A percentile compares a stretch with the other conserved stretches of the same genome.
phyloP scores from a whole-genome alignment of 2,888 invertebrate species.

The Malacosoma neustria region DNA sequence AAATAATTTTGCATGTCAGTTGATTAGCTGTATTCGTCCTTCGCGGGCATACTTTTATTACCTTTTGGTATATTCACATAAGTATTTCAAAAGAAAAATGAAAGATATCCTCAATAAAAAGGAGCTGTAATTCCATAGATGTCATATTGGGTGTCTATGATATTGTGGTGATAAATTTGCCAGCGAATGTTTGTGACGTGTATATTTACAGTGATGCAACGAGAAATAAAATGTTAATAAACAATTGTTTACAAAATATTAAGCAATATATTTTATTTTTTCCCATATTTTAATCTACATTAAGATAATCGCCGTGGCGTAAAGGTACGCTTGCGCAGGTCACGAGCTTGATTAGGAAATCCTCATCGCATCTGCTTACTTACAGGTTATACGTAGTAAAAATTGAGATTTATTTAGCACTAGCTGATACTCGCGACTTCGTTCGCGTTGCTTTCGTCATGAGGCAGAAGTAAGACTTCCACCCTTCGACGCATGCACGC shows the following conservation, averaged over 20 bases:
- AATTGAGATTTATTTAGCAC: no score
- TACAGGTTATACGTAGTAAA: no score
- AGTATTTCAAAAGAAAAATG: slow-evolving; percentile 68
- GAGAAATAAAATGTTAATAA: slow-evolving; percentile 75
- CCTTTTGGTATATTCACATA: slow-evolving; percentile 69
- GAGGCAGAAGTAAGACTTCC: no score
- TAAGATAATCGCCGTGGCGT: neutral
- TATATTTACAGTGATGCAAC: slow-evolving; percentile 59
- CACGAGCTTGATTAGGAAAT: no score
- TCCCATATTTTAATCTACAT: neutral
- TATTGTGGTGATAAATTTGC: slow-evolving; percentile 53
- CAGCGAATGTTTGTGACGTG: slow-evolving; percentile 57
- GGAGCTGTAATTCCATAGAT: slow-evolving; percentile 57
- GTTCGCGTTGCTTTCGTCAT: no score
- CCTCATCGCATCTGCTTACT: no score
- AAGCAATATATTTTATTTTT: slow-evolving; percentile 45
- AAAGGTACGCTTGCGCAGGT: no score
- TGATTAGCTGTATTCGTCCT: slow-evolving; percentile 34
- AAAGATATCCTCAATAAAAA: slow-evolving; percentile 50
- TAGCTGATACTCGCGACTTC: no score
- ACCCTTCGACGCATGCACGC: no score
- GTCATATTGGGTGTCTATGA: slow-evolving; percentile 56
- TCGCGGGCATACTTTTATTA: slow-evolving; percentile 33
- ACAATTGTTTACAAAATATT: slow-evolving; percentile 76
- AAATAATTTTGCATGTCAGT: slow-evolving; percentile 51